Evolutionary conservation across 2,113 vertebrate species (phyloP).

Genomic region (Calypte anna): DNA sequence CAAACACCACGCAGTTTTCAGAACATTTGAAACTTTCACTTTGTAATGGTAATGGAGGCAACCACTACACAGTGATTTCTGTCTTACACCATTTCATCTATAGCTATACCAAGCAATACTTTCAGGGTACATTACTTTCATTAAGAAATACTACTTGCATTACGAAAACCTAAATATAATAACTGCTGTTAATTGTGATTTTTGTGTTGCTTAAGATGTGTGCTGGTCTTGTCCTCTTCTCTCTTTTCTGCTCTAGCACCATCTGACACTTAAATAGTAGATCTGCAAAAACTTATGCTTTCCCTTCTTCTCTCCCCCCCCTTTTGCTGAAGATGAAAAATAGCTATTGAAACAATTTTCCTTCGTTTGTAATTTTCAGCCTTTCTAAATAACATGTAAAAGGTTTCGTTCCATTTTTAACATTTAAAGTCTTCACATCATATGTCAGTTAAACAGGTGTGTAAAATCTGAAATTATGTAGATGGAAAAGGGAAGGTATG

Average conservation of each 20-base stretch:
- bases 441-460: background rate
- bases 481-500: background rate
- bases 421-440: background rate
- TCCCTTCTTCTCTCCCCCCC: too few species aligned
- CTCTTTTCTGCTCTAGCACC: background rate
- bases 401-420: background rate
- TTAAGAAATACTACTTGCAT: background rate
- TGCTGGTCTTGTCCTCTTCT: background rate
- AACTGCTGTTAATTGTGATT: background rate
- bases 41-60: too few species aligned
- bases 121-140: background rate
- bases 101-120: background rate
- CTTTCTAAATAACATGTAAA: background rate
- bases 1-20: accelerated
- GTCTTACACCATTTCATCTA: background rate
- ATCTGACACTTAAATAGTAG: background rate
- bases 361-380: background rate
- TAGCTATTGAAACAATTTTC: background rate
- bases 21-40: background rate
- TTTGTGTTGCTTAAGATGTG: background rate
- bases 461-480: background rate
- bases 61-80: too few species aligned
- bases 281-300: background rate
- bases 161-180: background rate
- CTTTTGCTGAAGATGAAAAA: background rate